Conservation (phyloP, 2,797 vertebrate genomes). For the Anolis apletophallus region DNA sequence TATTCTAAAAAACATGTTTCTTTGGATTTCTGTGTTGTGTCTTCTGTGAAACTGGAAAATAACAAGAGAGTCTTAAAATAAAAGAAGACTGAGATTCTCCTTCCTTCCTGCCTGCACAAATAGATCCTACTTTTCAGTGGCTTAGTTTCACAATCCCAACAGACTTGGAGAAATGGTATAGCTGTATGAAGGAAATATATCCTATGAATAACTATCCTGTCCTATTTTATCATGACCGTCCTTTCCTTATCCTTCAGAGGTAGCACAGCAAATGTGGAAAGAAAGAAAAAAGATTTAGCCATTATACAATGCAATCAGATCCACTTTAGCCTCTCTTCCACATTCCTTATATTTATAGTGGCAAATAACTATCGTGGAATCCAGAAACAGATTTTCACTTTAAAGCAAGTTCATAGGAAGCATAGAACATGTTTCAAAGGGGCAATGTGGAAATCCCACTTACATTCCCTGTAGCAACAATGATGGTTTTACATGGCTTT, state of each 20-base stretch:
- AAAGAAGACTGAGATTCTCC: neutral
- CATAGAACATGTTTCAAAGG: neutral
- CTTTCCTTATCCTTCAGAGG: neutral
- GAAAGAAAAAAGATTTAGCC: neutral
- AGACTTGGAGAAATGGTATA: neutral
- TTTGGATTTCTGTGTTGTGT: neutral
- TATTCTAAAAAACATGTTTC: neutral
- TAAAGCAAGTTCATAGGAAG: neutral
- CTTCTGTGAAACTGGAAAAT: neutral
- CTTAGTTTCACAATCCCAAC: neutral
- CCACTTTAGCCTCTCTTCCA: no score
- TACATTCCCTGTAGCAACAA: no score
- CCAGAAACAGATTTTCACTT: neutral
- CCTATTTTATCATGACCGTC: neutral
- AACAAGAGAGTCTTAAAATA: neutral
- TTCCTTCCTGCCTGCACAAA: neutral
- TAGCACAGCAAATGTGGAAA: neutral
- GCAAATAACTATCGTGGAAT: neutral
- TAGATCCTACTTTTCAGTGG: neutral
- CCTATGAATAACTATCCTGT: neutral
- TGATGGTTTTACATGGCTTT: no score
- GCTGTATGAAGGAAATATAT: neutral
- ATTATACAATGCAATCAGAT: neutral
- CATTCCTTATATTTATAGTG: neutral
- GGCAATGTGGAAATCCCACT: neutral